Conservation (phyloP, 2,888 invertebrate species). For the Hyalella azteca region DNA sequence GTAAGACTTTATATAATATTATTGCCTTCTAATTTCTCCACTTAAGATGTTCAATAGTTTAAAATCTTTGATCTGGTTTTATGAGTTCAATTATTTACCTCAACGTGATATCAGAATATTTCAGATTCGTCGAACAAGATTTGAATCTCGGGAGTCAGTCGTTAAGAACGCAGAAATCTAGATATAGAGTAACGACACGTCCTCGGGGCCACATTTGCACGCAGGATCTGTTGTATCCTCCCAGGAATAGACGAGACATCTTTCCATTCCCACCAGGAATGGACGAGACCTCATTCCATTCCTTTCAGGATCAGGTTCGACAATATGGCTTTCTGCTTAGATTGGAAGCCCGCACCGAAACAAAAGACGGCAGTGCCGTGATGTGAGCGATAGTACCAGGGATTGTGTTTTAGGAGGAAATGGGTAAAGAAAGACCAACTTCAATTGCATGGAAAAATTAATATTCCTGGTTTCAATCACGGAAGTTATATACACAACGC, state of each 20-base stretch:
- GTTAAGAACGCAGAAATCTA: not conserved
- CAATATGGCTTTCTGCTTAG: not conserved
- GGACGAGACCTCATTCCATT: not conserved
- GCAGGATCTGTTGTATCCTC: slow-evolving; percentile 3
- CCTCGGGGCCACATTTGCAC: slow-evolving; percentile 1
- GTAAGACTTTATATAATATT: too few relatives aligned
- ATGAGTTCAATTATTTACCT: too few relatives aligned
- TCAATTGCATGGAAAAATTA: too few relatives aligned
- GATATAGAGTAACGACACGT: not conserved
- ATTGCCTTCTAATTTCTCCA: too few relatives aligned
- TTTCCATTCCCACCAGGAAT: not conserved
- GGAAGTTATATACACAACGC: too few relatives aligned
- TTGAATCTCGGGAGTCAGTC: not conserved
- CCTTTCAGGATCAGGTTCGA: slow-evolving; percentile 18
- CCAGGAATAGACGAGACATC: not conserved
- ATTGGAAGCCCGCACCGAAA: slow-evolving; percentile 1
- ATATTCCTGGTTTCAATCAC: too few relatives aligned
- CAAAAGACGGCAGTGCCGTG: not conserved
- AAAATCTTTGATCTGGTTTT: too few relatives aligned
- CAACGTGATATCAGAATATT: too few relatives aligned
- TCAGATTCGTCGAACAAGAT: not conserved
- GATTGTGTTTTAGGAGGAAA: too few relatives aligned
- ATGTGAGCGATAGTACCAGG: not conserved
- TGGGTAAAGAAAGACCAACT: too few relatives aligned
- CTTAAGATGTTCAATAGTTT: too few relatives aligned